Percentiles rank a stretch among this genome's conserved stretches.
These are phyloP conservation scores for Phorcus lineatus DNA, from an alignment of 2,888 invertebrate species.

Conservation along the genomic window DNA sequence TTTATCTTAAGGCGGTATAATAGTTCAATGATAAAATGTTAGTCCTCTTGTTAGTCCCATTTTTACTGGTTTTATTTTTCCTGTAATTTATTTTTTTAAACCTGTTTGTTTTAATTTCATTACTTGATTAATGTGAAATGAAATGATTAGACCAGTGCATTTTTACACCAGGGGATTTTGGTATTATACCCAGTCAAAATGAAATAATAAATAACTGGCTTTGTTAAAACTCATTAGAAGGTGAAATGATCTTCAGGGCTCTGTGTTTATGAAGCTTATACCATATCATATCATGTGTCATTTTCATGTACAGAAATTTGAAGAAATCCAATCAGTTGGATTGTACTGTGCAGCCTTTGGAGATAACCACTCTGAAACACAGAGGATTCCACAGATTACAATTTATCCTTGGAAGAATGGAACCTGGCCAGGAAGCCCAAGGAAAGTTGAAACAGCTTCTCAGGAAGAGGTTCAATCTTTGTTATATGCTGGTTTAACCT, in stretches of 20 bases:
- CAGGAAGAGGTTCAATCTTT: not conserved
- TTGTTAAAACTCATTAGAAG: no score
- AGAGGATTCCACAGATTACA: conserved; percentile 36
- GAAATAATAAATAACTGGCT: no score
- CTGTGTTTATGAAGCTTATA: not conserved
- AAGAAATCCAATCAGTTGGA: conserved; percentile 73
- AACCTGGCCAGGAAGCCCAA: conserved; percentile 59
- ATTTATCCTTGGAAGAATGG: conserved; percentile 68
- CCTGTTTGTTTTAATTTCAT: not conserved
- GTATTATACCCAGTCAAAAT: no score
- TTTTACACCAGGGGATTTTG: no score
- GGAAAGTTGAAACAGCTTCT: conserved; percentile 31
- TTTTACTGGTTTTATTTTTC: not conserved
- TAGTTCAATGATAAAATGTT: no score
- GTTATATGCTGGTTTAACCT: not conserved
- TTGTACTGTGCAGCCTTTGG: conserved; percentile 71
- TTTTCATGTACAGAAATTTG: conserved; percentile 47
- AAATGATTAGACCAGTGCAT: no score
- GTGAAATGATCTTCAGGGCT: not conserved
- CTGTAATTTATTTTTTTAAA: not conserved
- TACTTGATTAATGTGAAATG: no score
- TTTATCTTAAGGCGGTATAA: no score
- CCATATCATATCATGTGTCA: not conserved
- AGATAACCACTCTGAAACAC: not conserved
- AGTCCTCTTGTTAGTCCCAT: not conserved